Evolutionary conservation across 2,797 vertebrate species (phyloP), one percentile per base, ranked within the genome.

Genomic region (Spinus olivaceus): DNA sequence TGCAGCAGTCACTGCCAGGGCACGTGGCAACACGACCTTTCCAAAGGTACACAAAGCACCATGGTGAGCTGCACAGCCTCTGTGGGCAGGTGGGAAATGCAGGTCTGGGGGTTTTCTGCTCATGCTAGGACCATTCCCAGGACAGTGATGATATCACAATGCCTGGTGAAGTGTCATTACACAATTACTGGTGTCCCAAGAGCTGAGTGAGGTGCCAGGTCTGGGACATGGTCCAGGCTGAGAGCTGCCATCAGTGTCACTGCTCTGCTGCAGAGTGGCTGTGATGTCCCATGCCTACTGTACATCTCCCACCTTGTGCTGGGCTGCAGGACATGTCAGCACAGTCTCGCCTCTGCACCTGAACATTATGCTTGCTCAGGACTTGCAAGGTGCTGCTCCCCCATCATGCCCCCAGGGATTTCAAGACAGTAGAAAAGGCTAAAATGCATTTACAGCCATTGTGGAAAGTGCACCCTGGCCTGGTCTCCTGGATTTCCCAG

Each of bases 51-150:
- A 2, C 30, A 9, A 13, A 28, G 49, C n/a, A 23, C 2, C 6
- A 47, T 0, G 3, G 4, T 6, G 46, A 64, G 27, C 42, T n/a
- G 50, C 85, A 25, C 49, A 51, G 0, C 2, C 5, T 10, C 27
- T 54, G 14, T 25, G 41, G 56, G 35, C 37, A 59, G 32, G n/a
- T 7, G 15, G 59, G 32, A 42, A 33, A 47, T 61, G 90, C 39
- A 63, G 51, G 7, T 20, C 4, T 23, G 30, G 32, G 66, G 15
- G 39, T 30, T n/a, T 37, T 19, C 47, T 86, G 63, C 35, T 59
- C 25, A 6, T 10, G 13, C 82, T 53, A 30, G 18, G 41, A 25
- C 51, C 71, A 1, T 21, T 72, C 28, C 61, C 27, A 33, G 81
- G 42, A 32, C 25, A 69, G 41, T 0, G 4, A 8, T 44, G 46